phyloP scores from a whole-genome alignment of 2,797 vertebrate species.

The Neomorphus geoffroyi region DNA sequence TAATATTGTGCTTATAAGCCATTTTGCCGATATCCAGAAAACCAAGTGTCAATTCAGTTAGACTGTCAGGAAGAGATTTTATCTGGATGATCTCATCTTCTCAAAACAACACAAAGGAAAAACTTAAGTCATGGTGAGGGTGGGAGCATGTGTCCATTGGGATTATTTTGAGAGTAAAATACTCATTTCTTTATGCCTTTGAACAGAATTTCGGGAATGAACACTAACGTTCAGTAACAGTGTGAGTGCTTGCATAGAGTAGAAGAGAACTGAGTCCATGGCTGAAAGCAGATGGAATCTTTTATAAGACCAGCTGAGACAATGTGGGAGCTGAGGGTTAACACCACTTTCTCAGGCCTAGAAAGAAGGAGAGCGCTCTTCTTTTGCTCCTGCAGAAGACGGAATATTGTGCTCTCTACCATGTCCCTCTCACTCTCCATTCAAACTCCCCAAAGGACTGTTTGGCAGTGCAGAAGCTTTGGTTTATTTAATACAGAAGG shows the following conservation, averaged over 20 bases:
- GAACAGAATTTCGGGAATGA: neutral
- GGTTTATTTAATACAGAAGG: conserved; percentile 54
- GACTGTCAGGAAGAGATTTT: neutral
- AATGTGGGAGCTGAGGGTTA: neutral
- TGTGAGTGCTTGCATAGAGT: neutral
- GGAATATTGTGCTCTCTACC: neutral
- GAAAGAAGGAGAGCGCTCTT: neutral
- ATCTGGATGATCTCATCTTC: neutral
- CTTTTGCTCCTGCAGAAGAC: neutral
- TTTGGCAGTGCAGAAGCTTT: conserved; percentile 10
- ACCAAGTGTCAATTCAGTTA: neutral
- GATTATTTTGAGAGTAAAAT: neutral
- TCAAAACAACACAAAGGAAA: neutral
- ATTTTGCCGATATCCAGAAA: neutral
- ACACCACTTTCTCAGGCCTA: neutral
- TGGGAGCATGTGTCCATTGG: neutral
- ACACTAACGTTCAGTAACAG: neutral
- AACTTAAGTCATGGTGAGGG: neutral
- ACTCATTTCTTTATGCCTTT: neutral
- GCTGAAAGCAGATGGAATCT: conserved; percentile 38
- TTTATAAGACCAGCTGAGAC: neutral
- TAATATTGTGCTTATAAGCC: neutral
- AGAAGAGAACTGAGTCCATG: neutral
- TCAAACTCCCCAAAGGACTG: conserved; percentile 6
- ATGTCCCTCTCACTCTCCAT: conserved; percentile 26